These are phyloP conservation scores for Pyrrhia umbra DNA, from an alignment of 2,888 invertebrate genomes.

Conservation along the genomic window DNA sequence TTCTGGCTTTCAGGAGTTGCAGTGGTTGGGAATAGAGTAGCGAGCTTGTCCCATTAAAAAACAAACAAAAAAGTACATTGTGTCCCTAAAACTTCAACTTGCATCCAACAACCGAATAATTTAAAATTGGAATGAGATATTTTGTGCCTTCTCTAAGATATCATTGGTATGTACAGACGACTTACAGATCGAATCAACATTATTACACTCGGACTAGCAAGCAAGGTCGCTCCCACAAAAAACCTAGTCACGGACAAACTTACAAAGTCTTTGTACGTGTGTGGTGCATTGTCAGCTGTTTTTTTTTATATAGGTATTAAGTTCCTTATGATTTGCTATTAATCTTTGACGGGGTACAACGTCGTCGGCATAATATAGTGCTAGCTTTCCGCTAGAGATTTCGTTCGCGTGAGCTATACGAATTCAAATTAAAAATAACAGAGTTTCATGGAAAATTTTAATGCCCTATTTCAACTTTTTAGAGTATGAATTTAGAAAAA, in stretches of 20 bases:
- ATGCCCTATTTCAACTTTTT: no score
- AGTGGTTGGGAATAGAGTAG: no score
- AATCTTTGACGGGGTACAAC: background rate
- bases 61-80: no score
- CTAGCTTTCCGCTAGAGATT: no score
- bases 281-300: constrained; percentile 19
- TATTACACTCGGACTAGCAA: constrained; percentile 24
- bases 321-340: constrained; percentile 26
- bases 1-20: no score
- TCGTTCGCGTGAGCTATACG: no score
- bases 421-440: no score
- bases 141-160: background rate
- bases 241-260: constrained; percentile 38
- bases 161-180: constrained; percentile 24
- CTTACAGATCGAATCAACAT: constrained; percentile 35
- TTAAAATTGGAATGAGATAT: background rate
- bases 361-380: no score
- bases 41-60: no score
- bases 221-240: constrained; percentile 42
- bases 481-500: no score
- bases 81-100: no score
- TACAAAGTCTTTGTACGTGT: constrained; percentile 24
- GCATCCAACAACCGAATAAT: background rate
- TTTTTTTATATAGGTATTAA: constrained; percentile 11
- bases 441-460: no score